Evolutionary conservation across 2,888 invertebrate species (phyloP).

Genomic region (Andrena hattorfiana): DNA sequence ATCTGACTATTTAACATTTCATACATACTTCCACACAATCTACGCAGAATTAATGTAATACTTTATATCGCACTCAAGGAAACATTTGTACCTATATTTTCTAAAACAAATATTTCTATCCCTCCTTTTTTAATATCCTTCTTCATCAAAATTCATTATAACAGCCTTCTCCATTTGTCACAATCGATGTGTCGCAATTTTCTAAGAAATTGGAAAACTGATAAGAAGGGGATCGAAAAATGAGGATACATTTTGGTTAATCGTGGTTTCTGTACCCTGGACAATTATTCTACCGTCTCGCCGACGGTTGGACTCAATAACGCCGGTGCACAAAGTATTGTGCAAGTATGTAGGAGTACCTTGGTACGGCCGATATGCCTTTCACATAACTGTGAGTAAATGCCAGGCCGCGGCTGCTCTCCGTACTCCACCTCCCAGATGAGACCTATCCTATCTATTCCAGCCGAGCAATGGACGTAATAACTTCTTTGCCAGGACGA

Average conservation of each 20-base stretch:
- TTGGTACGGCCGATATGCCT: conserved; percentile 82
- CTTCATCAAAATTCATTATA: too few relatives aligned
- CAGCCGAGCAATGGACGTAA: conserved; percentile 66
- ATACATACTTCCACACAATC: too few relatives aligned
- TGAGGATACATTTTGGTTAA: conserved; percentile 52
- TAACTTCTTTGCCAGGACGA: conserved; percentile 62
- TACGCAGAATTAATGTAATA: too few relatives aligned
- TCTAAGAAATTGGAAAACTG: too few relatives aligned
- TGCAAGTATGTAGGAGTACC: conserved; percentile 80
- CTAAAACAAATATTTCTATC: too few relatives aligned
- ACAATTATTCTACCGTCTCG: conserved; percentile 59
- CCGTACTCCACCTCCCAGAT: conserved; percentile 76
- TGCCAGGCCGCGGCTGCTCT: conserved; percentile 78
- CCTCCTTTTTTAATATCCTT: too few relatives aligned
- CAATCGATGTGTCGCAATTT: too few relatives aligned
- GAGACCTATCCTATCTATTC: conserved; percentile 77
- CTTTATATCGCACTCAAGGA: too few relatives aligned
- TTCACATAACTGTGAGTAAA: conserved; percentile 85
- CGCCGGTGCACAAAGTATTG: conserved; percentile 67
- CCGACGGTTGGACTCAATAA: conserved; percentile 65
- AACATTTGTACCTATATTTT: too few relatives aligned
- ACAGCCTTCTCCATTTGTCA: too few relatives aligned
- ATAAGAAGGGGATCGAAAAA: background rate
- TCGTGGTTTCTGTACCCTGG: conserved; percentile 49
- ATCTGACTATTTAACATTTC: too few relatives aligned